Evolutionary conservation across 2,797 vertebrate species (phyloP), one percentile per base, ranked within the genome.

Genomic region (Sparus aurata): DNA sequence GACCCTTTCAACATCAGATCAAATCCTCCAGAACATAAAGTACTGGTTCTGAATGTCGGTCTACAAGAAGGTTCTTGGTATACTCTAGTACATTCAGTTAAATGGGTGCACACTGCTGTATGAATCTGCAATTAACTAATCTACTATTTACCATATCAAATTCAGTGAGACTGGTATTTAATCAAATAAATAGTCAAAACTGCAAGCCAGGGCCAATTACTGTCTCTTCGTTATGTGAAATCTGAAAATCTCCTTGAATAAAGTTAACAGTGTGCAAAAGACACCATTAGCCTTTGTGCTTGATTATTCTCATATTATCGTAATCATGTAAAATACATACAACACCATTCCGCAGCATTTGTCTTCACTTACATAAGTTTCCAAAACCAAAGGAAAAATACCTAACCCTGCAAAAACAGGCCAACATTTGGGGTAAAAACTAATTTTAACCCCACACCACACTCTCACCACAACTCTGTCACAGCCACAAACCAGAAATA

Each of bases 401-500:
- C 52, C 71, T 64, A 67, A 55, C 64, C 23, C 13, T 68, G 75
- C 43, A 77, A 18, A 80, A 49, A 41, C 38, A 78, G 67, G 54
- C 67, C 49, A 27, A 82, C 67, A 83, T 84, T 69, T 67, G 53
- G 73, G 71, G 61, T 34, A 79, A 87, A 76, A 70, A 22, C 80
- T 78, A 59, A 60, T 74, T 75, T 50, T 69, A 69, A 79, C 63
- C 63, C 69, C 38, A 77, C 61, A 73, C 47, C 63, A 61, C 67
- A 59, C 78, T 68, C 47, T 75, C 57, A 50, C 83, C 79, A 67
- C 85, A 78, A 53, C 66, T 64, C 62, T 69, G 63, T 80, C 46
- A 59, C 68, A 68, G 75, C 81, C 74, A 54, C 59, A 1, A 65
- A 78, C 68, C 79, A 86, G 65, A 88, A 90, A 91, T 87, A 87